phyloP scores from a whole-genome alignment of 2,797 vertebrate genomes.

The Myotis pilosus region DNA sequence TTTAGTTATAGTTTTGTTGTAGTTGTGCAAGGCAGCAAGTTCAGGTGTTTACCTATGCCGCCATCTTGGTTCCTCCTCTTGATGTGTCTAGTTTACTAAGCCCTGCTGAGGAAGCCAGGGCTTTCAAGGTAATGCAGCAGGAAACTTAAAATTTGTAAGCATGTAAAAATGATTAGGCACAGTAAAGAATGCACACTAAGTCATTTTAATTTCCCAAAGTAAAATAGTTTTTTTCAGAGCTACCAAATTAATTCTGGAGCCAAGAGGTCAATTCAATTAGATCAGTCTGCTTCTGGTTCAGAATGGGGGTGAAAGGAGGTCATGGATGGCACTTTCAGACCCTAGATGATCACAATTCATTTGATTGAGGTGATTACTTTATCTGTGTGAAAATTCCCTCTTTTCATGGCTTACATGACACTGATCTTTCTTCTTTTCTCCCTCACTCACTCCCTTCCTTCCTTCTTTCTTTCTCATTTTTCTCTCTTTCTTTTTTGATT shows the following conservation, averaged over 20 bases:
- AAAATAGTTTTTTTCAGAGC: constrained; percentile 54
- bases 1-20: too few species aligned
- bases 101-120: neutral
- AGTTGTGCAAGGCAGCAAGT: too few species aligned
- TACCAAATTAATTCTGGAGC: constrained; percentile 48
- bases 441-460: too few species aligned
- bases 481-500: neutral
- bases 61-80: too few species aligned
- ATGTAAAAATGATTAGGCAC: constrained; percentile 20
- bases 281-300: constrained; percentile 4
- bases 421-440: neutral
- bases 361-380: neutral
- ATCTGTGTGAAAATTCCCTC: neutral
- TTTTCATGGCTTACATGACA: neutral
- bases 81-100: neutral
- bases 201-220: constrained; percentile 43
- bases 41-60: too few species aligned
- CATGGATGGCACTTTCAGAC: neutral
- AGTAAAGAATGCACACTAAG: constrained; percentile 2
- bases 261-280: constrained; percentile 62
- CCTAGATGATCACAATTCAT: neutral
- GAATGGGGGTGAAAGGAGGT: neutral
- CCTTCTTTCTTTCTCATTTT: too few species aligned
- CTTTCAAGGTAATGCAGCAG: neutral
- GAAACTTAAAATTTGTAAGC: neutral